A percentile compares a stretch with the other conserved stretches of the same genome.
phyloP scores from a whole-genome alignment of 2,797 vertebrate genomes.

The Pterois miles region DNA sequence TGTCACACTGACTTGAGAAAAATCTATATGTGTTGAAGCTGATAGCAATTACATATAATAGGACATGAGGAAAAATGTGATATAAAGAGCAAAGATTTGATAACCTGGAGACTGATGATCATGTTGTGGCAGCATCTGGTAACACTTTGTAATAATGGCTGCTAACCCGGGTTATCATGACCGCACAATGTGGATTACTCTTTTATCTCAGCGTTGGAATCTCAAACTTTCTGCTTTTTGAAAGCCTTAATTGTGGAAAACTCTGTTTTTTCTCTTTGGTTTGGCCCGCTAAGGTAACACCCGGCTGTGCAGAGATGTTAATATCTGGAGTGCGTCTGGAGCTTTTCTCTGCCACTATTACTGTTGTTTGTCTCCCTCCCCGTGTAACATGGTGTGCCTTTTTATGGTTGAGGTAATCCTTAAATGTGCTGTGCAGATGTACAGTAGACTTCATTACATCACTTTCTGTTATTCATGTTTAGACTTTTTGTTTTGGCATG shows the following conservation, averaged over 20 bases:
- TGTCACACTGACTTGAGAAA: neutral
- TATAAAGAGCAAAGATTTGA: slow-evolving; percentile 43
- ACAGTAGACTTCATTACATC: slow-evolving; percentile 47
- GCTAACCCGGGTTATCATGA: slow-evolving; percentile 73
- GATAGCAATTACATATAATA: slow-evolving; percentile 1
- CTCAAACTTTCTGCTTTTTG: slow-evolving; percentile 62
- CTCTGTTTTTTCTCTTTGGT: slow-evolving; percentile 30
- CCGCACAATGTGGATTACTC: slow-evolving; percentile 52
- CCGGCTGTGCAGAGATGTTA: slow-evolving; percentile 57
- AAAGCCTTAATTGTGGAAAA: slow-evolving; percentile 66
- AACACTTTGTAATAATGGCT: slow-evolving; percentile 77
- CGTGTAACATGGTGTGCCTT: slow-evolving; percentile 67
- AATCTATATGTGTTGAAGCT: neutral
- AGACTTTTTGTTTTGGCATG: slow-evolving; percentile 29
- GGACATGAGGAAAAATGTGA: slow-evolving; percentile 20
- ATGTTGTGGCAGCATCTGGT: slow-evolving; percentile 70
- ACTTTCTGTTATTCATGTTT: neutral
- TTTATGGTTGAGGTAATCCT: slow-evolving; percentile 70
- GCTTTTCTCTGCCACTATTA: slow-evolving; percentile 60
- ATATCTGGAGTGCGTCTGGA: slow-evolving; percentile 59
- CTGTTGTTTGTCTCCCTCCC: slow-evolving; percentile 74
- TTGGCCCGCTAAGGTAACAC: slow-evolving; percentile 57
- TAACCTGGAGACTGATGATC: slow-evolving; percentile 61
- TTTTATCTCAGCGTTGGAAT: slow-evolving; percentile 73
- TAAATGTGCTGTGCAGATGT: slow-evolving; percentile 78